Base-by-base conservation (phyloP, 1,140 invertebrate species). In the Mactra quadrangularis region DNA sequence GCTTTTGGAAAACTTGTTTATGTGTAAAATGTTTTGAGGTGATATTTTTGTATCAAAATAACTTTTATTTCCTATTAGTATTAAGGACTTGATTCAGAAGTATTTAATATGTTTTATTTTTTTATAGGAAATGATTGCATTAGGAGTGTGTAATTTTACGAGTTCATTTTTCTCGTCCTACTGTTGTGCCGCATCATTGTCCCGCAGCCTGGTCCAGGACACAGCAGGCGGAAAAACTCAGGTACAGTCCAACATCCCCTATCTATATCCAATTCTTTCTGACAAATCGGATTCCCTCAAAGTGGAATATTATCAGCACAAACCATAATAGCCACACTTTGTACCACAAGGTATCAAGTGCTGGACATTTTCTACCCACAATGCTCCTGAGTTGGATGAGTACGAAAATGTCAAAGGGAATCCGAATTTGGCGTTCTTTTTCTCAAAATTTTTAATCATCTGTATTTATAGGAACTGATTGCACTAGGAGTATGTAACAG, bases 41-140 rank as follows among this genome's bases (percentile, higher is more conserved):
- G n/a, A n/a, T n/a, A n/a, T n/a, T n/a, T n/a, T n/a, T n/a, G n/a
- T n/a, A n/a, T n/a, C n/a, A n/a, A n/a, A n/a, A n/a, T n/a, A n/a
- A n/a, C n/a, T n/a, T n/a, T n/a, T n/a, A n/a, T n/a, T n/a, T n/a
- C n/a, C n/a, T n/a, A n/a, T n/a, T n/a, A n/a, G n/a, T n/a, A n/a
- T n/a, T n/a, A n/a, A n/a, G n/a, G n/a, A n/a, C n/a, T n/a, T n/a
- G n/a, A n/a, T n/a, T n/a, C n/a, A n/a, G n/a, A n/a, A n/a, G n/a
- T n/a, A n/a, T n/a, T n/a, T n/a, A n/a, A n/a, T n/a, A n/a, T n/a
- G n/a, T 27, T 60, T 4, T 19, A 27, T 60, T 25, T 31, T 60
- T 41, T 27, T 84, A 77, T 85, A 94, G 93, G 94, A 95, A 86
- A 86, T 95, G 68, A 89, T 94, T 41, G 95, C 95, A 19, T 90